These are phyloP conservation scores for Megaceryle alcyon DNA, from an alignment of 2,797 vertebrate genomes.

Conservation along the genomic window DNA sequence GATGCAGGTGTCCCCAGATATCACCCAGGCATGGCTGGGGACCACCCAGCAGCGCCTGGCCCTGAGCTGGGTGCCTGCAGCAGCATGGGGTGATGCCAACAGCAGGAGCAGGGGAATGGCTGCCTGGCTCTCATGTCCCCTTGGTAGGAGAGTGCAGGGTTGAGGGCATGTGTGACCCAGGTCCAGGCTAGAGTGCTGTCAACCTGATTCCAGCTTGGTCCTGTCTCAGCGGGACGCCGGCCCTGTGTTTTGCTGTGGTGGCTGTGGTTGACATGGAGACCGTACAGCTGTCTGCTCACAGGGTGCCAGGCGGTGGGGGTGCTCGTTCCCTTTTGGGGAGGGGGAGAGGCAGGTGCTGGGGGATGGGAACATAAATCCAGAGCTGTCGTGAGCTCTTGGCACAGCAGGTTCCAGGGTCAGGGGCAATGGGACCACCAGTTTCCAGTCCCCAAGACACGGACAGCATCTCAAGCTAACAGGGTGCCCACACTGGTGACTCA, in stretches of 20 bases:
- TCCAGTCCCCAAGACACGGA: background rate
- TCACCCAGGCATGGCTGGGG: background rate
- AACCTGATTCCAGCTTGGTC: background rate
- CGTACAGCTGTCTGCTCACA: constrained; percentile 29
- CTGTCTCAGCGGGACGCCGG: accelerated
- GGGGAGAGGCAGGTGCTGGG: constrained; percentile 17
- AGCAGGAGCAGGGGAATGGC: accelerated
- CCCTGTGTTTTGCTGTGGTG: constrained; percentile 29
- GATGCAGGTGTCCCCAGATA: background rate
- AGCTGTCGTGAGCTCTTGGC: background rate
- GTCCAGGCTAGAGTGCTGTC: background rate
- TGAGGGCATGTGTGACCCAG: accelerated
- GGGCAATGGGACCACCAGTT: background rate
- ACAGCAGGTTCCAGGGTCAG: background rate
- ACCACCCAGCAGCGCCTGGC: background rate
- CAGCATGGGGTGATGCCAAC: background rate
- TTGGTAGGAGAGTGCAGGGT: background rate
- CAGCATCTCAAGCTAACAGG: accelerated
- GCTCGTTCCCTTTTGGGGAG: background rate
- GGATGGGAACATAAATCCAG: background rate
- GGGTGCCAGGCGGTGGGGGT: background rate
- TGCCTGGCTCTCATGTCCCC: background rate
- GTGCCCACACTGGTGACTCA: background rate
- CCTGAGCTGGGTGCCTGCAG: background rate
- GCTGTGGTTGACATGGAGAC: constrained; percentile 61